Percentiles rank a stretch among this genome's conserved stretches.
phyloP scores from a whole-genome alignment of 1,140 invertebrate species.

The Thrips palmi region DNA sequence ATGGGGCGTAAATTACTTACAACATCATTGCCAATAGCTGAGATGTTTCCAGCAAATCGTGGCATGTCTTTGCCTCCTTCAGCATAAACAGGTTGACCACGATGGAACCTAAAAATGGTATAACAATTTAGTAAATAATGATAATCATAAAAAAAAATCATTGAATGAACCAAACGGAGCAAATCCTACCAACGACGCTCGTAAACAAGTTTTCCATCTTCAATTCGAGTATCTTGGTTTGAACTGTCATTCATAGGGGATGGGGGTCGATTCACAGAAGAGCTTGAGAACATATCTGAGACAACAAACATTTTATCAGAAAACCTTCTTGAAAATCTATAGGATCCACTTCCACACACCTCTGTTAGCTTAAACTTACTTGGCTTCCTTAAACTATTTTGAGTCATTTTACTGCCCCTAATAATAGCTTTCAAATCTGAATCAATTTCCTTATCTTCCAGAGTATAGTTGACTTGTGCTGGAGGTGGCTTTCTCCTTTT shows the following conservation, averaged over 20 bases:
- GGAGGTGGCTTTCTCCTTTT: conserved; percentile 59
- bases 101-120: conserved; percentile 48
- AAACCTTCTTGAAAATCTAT: too few species aligned
- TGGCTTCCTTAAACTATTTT: conserved; percentile 30
- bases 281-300: too few species aligned
- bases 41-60: conserved; percentile 70
- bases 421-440: conserved; percentile 71
- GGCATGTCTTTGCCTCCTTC: conserved; percentile 70
- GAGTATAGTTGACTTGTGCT: conserved; percentile 62
- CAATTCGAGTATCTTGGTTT: conserved; percentile 49
- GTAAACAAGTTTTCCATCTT: conserved; percentile 86
- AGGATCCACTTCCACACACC: too few species aligned
- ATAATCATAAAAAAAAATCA: conserved; percentile 9
- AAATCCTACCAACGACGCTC: conserved; percentile 67
- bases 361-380: too few species aligned
- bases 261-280: background rate
- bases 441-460: conserved; percentile 80
- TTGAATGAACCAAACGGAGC: conserved; percentile 9
- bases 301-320: too few species aligned
- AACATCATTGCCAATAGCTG: conserved; percentile 71
- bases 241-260: background rate
- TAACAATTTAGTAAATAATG: conserved; percentile 9
- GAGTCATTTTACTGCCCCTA: conserved; percentile 35
- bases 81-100: conserved; percentile 80
- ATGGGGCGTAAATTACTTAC: conserved; percentile 32